Evolutionary conservation across 2,888 invertebrate species (phyloP).

Genomic region (Agonum fuliginosum): DNA sequence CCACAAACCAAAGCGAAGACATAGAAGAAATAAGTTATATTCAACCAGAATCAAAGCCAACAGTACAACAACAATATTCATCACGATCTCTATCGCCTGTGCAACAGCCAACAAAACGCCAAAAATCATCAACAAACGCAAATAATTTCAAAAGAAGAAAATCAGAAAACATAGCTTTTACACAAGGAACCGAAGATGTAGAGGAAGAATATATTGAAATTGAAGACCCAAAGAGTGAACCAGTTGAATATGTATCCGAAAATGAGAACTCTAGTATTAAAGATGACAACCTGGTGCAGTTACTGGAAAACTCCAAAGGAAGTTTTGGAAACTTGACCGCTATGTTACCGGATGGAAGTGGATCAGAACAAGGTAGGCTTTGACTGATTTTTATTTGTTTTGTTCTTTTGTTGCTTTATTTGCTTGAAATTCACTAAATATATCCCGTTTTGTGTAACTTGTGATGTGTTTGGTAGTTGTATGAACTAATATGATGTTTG

Average conservation of each 20-base stretch:
- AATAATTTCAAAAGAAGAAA: slow-evolving; percentile 58
- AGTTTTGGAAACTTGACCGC: slow-evolving; percentile 46
- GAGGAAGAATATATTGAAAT: slow-evolving; percentile 61
- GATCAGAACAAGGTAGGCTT: slow-evolving; percentile 55
- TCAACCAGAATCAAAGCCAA: slow-evolving; percentile 68
- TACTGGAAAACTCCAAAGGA: slow-evolving; percentile 52
- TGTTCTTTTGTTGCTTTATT: slow-evolving; percentile 54
- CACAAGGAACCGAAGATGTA: slow-evolving; percentile 47
- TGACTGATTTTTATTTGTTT: slow-evolving; percentile 45
- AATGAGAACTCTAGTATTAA: slow-evolving; percentile 57
- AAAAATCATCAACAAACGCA: slow-evolving; percentile 14
- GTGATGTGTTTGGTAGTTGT: slow-evolving; percentile 29
- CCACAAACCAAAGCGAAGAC: slow-evolving; percentile 64
- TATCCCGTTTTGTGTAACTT: slow-evolving; percentile 1
- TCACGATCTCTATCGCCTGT: slow-evolving; percentile 41
- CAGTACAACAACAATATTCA: slow-evolving; percentile 48
- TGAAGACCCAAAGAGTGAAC: slow-evolving; percentile 58
- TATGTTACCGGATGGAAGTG: slow-evolving; percentile 59
- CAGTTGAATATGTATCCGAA: slow-evolving; percentile 55
- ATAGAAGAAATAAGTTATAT: slow-evolving; percentile 67
- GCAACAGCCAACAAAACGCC: slow-evolving; percentile 45
- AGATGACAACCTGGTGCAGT: slow-evolving; percentile 55
- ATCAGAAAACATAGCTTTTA: slow-evolving; percentile 53
- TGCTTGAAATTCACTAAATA: slow-evolving; percentile 54
- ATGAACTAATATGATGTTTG: slow-evolving; percentile 26